phyloP scores from a whole-genome alignment of 2,888 invertebrate genomes.

The Eupithecia subfuscata region DNA sequence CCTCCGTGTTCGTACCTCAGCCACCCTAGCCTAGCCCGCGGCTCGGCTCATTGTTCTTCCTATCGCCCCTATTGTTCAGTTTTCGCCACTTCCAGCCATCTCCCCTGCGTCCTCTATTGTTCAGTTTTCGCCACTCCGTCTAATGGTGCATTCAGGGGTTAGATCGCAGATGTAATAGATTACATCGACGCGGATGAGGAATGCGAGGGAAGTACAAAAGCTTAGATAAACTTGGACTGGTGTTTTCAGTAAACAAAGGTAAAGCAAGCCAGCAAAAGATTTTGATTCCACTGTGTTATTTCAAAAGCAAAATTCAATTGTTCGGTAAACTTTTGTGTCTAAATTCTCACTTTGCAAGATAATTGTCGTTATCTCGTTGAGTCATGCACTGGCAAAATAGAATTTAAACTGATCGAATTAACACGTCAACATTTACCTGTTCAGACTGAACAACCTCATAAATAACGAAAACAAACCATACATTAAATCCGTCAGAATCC shows the following conservation, averaged over 20 bases:
- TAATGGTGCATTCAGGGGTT: constrained; percentile 34
- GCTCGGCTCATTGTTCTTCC: constrained; percentile 56
- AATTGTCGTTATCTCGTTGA: background rate
- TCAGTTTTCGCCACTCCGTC: constrained; percentile 37
- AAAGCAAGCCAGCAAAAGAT: background rate
- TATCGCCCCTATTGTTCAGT: constrained; percentile 57
- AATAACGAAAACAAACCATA: constrained; percentile 20
- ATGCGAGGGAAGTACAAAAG: constrained; percentile 1
- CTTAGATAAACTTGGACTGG: background rate
- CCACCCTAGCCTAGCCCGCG: constrained; percentile 46
- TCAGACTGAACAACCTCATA: background rate
- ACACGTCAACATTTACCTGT: background rate
- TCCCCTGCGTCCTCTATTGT: constrained; percentile 41
- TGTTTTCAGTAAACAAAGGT: background rate
- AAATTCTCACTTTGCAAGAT: too few relatives aligned
- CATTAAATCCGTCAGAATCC: constrained; percentile 22
- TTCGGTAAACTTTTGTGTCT: too few relatives aligned
- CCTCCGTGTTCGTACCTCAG: constrained; percentile 28
- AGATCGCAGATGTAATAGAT: constrained; percentile 30
- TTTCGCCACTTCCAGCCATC: constrained; percentile 59
- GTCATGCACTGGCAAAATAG: background rate
- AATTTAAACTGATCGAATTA: background rate
- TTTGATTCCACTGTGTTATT: background rate
- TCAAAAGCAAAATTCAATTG: background rate
- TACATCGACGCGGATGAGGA: constrained; percentile 14